Conservation (phyloP, 2,888 invertebrate species). For the Sinotaia quadrata region DNA sequence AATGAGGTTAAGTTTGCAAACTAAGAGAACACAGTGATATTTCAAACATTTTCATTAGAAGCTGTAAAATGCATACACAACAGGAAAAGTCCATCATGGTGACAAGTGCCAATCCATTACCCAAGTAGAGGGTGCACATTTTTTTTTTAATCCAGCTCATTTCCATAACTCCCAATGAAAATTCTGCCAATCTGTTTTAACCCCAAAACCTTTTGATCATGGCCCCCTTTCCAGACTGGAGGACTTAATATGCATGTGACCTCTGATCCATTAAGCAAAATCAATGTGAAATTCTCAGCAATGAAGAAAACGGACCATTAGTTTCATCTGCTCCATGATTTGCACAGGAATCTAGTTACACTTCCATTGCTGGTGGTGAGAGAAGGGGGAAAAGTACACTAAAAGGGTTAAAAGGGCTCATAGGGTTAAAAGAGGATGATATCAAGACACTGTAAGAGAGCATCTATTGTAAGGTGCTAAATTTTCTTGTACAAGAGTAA, state of each 20-base stretch:
- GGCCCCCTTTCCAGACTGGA: neutral
- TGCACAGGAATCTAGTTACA: neutral
- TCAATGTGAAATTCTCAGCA: neutral
- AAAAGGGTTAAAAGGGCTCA: too few species aligned
- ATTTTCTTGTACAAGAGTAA: too few species aligned
- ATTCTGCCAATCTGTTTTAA: neutral
- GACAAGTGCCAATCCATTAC: neutral
- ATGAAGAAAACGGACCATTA: neutral
- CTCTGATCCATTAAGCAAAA: constrained; percentile 8
- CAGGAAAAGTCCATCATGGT: constrained; percentile 6
- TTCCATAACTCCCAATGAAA: neutral
- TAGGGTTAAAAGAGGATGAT: too few species aligned
- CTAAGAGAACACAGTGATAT: too few species aligned
- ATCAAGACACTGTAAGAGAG: too few species aligned
- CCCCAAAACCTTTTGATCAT: constrained; percentile 3
- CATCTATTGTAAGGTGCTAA: too few species aligned
- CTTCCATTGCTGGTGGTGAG: too few species aligned
- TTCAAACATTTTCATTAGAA: neutral
- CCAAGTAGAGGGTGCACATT: neutral
- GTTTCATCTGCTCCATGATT: constrained; percentile 13
- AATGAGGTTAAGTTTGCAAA: too few species aligned
- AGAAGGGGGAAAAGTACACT: too few species aligned
- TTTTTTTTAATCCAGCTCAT: neutral
- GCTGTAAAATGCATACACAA: neutral
- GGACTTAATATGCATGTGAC: constrained; percentile 12